phyloP scores from a whole-genome alignment of 2,888 invertebrate genomes.

The Diarsia dahlii region DNA sequence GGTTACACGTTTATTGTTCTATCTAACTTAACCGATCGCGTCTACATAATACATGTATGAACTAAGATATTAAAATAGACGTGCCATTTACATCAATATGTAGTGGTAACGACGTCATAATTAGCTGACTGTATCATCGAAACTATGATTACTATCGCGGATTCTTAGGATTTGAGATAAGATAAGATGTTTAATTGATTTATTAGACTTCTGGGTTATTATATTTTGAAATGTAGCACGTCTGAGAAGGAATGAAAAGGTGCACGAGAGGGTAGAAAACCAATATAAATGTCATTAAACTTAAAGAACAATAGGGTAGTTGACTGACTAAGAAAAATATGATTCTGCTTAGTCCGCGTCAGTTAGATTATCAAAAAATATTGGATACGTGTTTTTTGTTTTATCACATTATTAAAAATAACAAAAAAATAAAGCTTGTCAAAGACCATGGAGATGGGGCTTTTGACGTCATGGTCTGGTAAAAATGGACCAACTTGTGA shows the following conservation, averaged over 20 bases:
- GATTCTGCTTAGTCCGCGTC: too few relatives aligned
- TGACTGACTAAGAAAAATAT: too few relatives aligned
- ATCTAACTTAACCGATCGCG: slow-evolving; percentile 3
- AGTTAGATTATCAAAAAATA: too few relatives aligned
- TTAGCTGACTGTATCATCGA: slow-evolving; percentile 11
- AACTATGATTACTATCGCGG: not conserved
- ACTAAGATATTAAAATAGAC: slow-evolving; percentile 12
- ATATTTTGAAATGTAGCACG: not conserved
- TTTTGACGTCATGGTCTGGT: too few relatives aligned
- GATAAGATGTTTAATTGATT: slow-evolving; percentile 1
- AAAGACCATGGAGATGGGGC: too few relatives aligned
- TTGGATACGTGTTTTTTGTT: too few relatives aligned
- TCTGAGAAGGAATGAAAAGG: not conserved
- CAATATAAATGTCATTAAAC: too few relatives aligned
- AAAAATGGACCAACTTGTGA: too few relatives aligned
- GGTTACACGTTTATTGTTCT: slow-evolving; percentile 29
- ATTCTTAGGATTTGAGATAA: slow-evolving; percentile 21
- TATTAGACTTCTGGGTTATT: not conserved
- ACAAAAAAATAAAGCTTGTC: too few relatives aligned
- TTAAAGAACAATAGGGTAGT: too few relatives aligned
- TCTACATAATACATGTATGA: slow-evolving; percentile 11
- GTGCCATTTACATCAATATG: slow-evolving; percentile 36
- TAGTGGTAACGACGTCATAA: slow-evolving; percentile 19
- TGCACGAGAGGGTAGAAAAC: not conserved
- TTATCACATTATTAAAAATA: too few relatives aligned